Base-by-base conservation (phyloP, 2,113 vertebrate species). In the Rhadina sibilatrix region DNA sequence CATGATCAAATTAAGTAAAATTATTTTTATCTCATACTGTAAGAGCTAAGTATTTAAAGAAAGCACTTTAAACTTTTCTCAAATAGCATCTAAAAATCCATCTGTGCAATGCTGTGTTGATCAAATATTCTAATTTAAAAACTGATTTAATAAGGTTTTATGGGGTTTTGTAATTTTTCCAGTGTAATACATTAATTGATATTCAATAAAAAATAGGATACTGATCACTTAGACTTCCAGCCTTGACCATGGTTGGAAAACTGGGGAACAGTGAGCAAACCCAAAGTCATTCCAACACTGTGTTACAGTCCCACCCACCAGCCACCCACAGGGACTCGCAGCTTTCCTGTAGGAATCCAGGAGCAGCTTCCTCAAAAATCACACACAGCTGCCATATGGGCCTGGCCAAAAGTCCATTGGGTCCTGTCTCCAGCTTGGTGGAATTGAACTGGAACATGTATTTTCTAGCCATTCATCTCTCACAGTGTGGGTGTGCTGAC, bases 41-140 rank as follows among this genome's bases (percentile, higher is more conserved):
- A 96, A 83, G 44, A 77, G 78, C 57, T 68, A 71, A 82, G 21
- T 70, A 83, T 92, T 93, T 95, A 89, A 95, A 92, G 70, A 69
- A 87, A 86, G 33, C 57, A 9, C 64, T 93, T 90, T 86, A 60
- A 94, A 71, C 30, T 68, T 78, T 94, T 87, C 68, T 68, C 47
- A 59, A 80, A 56, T 28, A 92, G 30, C 17, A 10, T 92, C 68
- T 83, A 70, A 83, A 92, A 90, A 81, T 63, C 42, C 35, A 21
- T 88, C 77, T 0, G 1, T 74, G 24, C 44, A 30, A 66, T 84
- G 64, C 44, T 76, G 60, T 56, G 49, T 82, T 87, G 52, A 37
- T 52, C 30, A 75, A 92, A 60, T 75, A 86, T 17, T 86, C 33
- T 66, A 7, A 64, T 94, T 96, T 90, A 8, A 80, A 93, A 91